A percentile compares a stretch with the other conserved stretches of the same genome.
These are phyloP conservation scores for Natator depressus DNA, from an alignment of 2,113 vertebrate genomes.

Conservation along the genomic window DNA sequence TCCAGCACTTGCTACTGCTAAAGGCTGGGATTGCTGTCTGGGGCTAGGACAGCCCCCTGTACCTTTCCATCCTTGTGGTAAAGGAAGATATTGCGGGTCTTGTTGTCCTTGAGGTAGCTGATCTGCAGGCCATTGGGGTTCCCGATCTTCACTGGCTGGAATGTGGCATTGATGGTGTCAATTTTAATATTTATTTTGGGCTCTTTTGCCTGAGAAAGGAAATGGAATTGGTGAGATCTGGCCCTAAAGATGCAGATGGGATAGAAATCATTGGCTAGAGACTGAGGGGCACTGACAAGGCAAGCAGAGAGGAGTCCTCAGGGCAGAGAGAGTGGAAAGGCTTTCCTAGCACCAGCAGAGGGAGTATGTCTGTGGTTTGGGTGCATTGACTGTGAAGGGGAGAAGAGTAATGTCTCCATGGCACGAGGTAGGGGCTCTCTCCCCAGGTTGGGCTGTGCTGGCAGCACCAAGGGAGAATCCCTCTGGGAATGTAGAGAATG, in stretches of 20 bases:
- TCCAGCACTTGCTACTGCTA: background rate
- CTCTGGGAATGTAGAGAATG: background rate
- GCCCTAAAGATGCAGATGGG: background rate
- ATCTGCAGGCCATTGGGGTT: conserved; percentile 90
- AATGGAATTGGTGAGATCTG: background rate
- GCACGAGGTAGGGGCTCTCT: background rate
- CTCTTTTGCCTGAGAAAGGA: conserved; percentile 85
- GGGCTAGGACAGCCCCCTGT: background rate
- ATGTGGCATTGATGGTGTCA: conserved; percentile 89
- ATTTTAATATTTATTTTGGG: conserved; percentile 90
- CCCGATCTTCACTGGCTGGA: conserved; percentile 90
- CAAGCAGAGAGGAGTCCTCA: background rate
- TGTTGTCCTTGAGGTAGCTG: conserved; percentile 92
- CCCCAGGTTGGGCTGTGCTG: background rate
- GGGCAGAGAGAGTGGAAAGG: background rate
- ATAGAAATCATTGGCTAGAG: background rate
- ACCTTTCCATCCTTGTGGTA: conserved; percentile 90
- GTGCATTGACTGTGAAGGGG: background rate
- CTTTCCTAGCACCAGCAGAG: background rate
- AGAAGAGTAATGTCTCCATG: background rate
- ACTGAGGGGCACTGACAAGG: background rate
- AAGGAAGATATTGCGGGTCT: conserved; percentile 92
- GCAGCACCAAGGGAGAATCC: background rate
- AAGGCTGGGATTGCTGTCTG: background rate
- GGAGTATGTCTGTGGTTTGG: background rate